These are phyloP conservation scores for Agelastica alni DNA, from an alignment of 2,888 invertebrate genomes.

Conservation along the genomic window DNA sequence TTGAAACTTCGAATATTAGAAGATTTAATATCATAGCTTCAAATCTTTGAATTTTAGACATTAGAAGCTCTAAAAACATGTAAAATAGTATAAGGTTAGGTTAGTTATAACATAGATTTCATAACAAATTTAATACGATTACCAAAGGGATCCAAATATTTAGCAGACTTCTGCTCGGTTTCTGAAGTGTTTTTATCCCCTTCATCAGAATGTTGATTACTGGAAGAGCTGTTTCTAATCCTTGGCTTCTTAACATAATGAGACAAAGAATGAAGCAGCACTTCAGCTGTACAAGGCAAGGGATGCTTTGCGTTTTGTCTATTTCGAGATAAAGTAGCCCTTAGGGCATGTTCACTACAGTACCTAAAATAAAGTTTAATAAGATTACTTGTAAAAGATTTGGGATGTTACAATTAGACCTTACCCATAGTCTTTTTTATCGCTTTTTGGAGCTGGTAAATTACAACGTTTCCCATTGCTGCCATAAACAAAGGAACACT, in stretches of 20 bases:
- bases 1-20: no score
- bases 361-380: constrained; percentile 57
- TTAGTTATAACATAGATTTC: no score
- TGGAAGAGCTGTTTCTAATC: constrained; percentile 42
- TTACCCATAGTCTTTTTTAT: constrained; percentile 70
- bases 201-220: constrained; percentile 47
- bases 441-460: constrained; percentile 75
- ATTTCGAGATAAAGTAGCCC: constrained; percentile 66
- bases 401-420: no score
- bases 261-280: constrained; percentile 65
- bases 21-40: no score
- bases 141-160: constrained; percentile 65
- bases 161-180: constrained; percentile 56
- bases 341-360: constrained; percentile 72
- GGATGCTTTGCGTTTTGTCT: constrained; percentile 65
- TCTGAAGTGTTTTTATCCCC: constrained; percentile 50
- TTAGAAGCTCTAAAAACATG: background rate
- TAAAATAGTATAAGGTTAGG: no score
- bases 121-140: constrained; percentile 45
- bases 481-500: constrained; percentile 72
- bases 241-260: constrained; percentile 63
- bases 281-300: constrained; percentile 69
- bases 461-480: constrained; percentile 75
- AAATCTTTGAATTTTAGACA: background rate
- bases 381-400: no score